Evolutionary conservation across 2,797 vertebrate species (phyloP), one percentile per base, ranked within the genome.

Genomic region (Neostethus bicornis): DNA sequence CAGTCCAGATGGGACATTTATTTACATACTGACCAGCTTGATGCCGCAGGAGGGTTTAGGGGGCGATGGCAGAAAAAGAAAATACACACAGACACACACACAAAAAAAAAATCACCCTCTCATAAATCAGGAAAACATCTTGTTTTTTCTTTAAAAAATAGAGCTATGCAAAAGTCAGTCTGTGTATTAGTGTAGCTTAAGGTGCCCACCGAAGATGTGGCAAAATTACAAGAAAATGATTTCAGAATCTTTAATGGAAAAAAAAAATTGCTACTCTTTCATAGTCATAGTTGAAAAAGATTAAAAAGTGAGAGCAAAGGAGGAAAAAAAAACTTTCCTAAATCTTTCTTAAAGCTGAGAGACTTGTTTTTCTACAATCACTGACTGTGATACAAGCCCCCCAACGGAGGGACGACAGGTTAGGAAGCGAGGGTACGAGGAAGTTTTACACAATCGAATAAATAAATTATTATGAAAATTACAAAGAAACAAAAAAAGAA

Each of bases 111-210:
- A n/a, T n/a, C n/a, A 52, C 58, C 67, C 47, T 62, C 39, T 74
- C 24, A 4, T 34, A 80, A 78, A 71, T 83, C 44, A 80, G 75
- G 73, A 85, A 80, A 67, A 85, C 77, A 66, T 71, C 66, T 80
- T 77, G 68, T 35, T 67, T 68, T 35, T 78, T 85, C 37, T 75
- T 73, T 87, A 82, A 90, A 88, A 89, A 90, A 90, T 85, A 90
- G 57, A 90, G 73, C 86, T 89, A 90, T 88, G 84, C 79, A 91
- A 87, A 86, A 86, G 86, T 91, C 90, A 90, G 89, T 92, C 84
- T 89, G 28, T 45, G 76, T 79, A 91, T 91, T 91, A 91, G 90
- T 89, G 89, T 92, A 93, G 92, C 92, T 93, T 92, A 91, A 80
- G 81, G 85, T 74, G 80, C 83, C 88, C 89, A 88, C 84, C 64